Evolutionary conservation across 1,140 invertebrate genomes (phyloP), one percentile per base, ranked within the genome.

Genomic region (Brachionus koreanus): DNA sequence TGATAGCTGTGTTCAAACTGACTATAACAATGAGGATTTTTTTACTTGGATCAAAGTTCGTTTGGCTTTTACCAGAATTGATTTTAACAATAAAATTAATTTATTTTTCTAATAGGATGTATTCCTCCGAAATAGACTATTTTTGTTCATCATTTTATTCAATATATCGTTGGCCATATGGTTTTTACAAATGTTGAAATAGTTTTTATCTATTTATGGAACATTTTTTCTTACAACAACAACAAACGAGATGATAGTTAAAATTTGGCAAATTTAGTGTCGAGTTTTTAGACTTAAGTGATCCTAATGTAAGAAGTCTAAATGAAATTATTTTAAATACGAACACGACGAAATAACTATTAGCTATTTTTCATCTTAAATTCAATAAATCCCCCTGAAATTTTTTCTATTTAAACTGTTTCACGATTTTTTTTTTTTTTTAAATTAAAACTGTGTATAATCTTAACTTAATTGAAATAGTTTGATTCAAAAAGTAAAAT

Each of bases 121-220:
- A 7, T 65, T 82, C 19, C 25, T 65, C 33, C 79, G 79, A 29
- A 67, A 82, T 52, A 65, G 79, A 16, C 13, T 82, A 33, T 82
- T 82, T 69, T 46, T 82, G 25, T 65, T 65, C 23, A 82, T 82
- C 35, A 65, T 82, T 37, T 67, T 82, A 25, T 65, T 82, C 57
- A 82, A 82, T 67, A 35, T 82, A 82, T 82, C 79, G 29, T 35
- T 82, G 2, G 79, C 79, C 35, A 65, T 82, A 35, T 82, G 79
- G 79, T 82, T 82, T 57, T 33, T 82, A 35, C 79, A 82, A 82
- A 65, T 82, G 79, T 69, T 82, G n/a, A 82, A 65, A 52, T 82
- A 57, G 42, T 37, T 35, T 75, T 49, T 37, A 6, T 49, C 33
- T 65, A 13, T 33, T 65, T 52, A 19, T 52, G 9, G 49, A 57